Percentiles rank a stretch among this genome's conserved stretches.
These are phyloP conservation scores for Clarias magur DNA, from an alignment of 2,113 vertebrate genomes.

Conservation along the genomic window DNA sequence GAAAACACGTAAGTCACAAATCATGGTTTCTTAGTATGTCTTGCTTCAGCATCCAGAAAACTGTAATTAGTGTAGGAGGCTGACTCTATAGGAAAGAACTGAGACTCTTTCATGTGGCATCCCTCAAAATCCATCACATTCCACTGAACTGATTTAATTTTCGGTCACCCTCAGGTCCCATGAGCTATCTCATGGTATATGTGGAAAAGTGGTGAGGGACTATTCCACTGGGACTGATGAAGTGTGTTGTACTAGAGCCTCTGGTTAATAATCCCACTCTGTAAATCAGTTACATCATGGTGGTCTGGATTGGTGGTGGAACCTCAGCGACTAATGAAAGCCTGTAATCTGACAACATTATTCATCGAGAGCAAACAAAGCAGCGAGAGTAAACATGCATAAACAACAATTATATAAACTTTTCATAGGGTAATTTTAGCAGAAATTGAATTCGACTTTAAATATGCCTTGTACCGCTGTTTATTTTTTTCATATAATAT, in stretches of 20 bases:
- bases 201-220: constrained; percentile 51
- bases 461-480: background rate
- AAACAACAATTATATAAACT: background rate
- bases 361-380: background rate
- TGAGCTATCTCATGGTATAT: constrained; percentile 47
- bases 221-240: background rate
- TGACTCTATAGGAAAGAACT: constrained; percentile 43
- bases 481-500: constrained; percentile 1
- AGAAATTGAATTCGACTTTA: background rate
- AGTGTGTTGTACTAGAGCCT: background rate
- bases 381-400: background rate
- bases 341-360: background rate
- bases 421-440: background rate
- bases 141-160: constrained; percentile 63
- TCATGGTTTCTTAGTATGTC: constrained; percentile 30
- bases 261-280: background rate
- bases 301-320: constrained; percentile 19
- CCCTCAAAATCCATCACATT: constrained; percentile 61
- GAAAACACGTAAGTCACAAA: background rate
- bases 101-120: constrained; percentile 66
- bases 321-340: background rate
- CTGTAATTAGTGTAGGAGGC: constrained; percentile 52
- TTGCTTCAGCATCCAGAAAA: constrained; percentile 51
- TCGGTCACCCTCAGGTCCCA: constrained; percentile 35
- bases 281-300: constrained; percentile 9